A percentile compares a stretch with the other conserved stretches of the same genome.
Conservation (phyloP, 2,797 vertebrate species). For the Mus caroli region DNA sequence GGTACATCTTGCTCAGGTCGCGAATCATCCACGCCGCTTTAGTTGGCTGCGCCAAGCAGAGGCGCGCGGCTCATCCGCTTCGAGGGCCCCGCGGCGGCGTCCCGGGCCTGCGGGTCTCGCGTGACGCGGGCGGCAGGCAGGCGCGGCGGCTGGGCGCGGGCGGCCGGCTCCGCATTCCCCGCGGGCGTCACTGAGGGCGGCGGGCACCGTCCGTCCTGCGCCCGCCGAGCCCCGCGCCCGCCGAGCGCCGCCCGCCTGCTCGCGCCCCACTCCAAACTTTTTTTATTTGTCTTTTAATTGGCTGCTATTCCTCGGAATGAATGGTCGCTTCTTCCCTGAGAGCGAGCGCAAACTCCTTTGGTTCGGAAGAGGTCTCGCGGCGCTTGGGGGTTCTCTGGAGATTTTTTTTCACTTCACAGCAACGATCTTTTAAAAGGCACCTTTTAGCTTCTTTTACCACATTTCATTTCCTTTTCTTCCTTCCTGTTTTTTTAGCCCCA, state of each 20-base stretch:
- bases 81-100: slow-evolving; percentile 72
- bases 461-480: slow-evolving; percentile 85
- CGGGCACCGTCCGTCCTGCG: slow-evolving; percentile 79
- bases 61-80: slow-evolving; percentile 84
- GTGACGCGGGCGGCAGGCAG: slow-evolving; percentile 71
- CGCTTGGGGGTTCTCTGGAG: slow-evolving; percentile 82
- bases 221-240: slow-evolving; percentile 68
- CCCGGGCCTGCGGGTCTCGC: slow-evolving; percentile 81
- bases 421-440: slow-evolving; percentile 83
- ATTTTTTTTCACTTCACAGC: slow-evolving; percentile 76
- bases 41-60: slow-evolving; percentile 88
- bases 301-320: slow-evolving; percentile 82
- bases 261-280: slow-evolving; percentile 84
- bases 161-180: slow-evolving; percentile 87
- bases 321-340: slow-evolving; percentile 78
- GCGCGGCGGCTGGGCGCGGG: slow-evolving; percentile 75
- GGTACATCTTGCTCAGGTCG: slow-evolving; percentile 98
- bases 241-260: slow-evolving; percentile 65
- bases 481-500: slow-evolving; percentile 85
- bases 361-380: slow-evolving; percentile 79
- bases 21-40: slow-evolving; percentile 94
- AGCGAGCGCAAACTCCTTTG: slow-evolving; percentile 81
- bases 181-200: slow-evolving; percentile 84
- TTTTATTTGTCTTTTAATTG: slow-evolving; percentile 85
- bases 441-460: slow-evolving; percentile 84